Base-by-base conservation (phyloP, 2,888 invertebrate species). In the Notodonta ziczac region DNA sequence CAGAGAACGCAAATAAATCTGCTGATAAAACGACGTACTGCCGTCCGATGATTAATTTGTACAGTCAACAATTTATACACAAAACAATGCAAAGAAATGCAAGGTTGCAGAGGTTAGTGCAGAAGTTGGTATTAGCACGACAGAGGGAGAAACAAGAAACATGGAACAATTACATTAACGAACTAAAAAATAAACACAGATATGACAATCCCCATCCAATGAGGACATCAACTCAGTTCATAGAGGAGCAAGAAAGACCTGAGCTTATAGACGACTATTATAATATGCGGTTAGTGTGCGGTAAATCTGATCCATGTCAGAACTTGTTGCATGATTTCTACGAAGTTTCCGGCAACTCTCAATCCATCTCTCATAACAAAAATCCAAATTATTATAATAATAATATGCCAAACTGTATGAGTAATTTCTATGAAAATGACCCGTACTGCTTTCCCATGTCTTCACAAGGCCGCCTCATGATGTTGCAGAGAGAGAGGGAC, bases 111-210 rank as follows among this genome's bases (percentile, higher is more conserved):
- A 66, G 60, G 24, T 62, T 90, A 16, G 77, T 90, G 0, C 80
- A 73, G 56, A 84, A 81, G 61, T 62, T 91, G 50, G 72, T 82
- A 10, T 59, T 75, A 50, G 77, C 74, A 4, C 77, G 88, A 66
- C 80, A 85, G 64, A 83, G 63, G 61, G 86, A 89, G 62, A 88
- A 85, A 69, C 77, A 86, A 54, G 82, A 85, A 61, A 69, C 77
- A 2, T 89, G 88, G 87, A 86, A 88, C 65, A 88, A 86, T 59
- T 89, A 85, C 55, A 86, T 92, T n/a, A 86, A 87, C 52, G 76
- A 83, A 48, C 73, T 90, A 46, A 87, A 84, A 65, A 84, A 78
- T 60, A 90, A 83, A 70, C 84, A 89, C 57, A 61, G 59, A 39
- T 64, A 72, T 61, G 65, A 69, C n/a, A 72, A 62, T 52, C 67